These are phyloP conservation scores for Drosophila siamana DNA, from an alignment of 2,888 invertebrate species.

Conservation along the genomic window DNA sequence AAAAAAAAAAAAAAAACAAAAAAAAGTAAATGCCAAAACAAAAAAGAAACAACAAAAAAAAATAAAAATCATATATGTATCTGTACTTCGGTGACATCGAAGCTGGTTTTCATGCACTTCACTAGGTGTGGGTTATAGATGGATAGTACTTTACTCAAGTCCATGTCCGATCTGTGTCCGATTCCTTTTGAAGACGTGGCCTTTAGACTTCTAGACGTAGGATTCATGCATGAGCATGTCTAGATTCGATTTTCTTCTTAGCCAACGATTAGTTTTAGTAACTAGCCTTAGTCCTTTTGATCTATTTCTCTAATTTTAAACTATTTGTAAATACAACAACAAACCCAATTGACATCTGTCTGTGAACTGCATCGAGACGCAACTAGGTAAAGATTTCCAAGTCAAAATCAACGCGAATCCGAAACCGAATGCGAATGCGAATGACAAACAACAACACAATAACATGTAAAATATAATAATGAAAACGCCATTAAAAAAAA, in stretches of 20 bases:
- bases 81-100: slow-evolving; percentile 43
- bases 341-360: slow-evolving; percentile 17
- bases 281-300: slow-evolving; percentile 20
- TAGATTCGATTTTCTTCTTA: slow-evolving; percentile 30
- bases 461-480: slow-evolving; percentile 28
- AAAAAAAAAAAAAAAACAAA: slow-evolving; percentile 13
- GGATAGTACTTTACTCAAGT: slow-evolving; percentile 3
- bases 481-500: background rate
- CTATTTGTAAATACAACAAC: slow-evolving; percentile 9
- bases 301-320: slow-evolving; percentile 2
- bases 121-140: slow-evolving; percentile 29
- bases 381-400: slow-evolving; percentile 14
- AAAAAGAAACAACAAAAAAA: background rate
- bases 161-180: background rate
- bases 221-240: slow-evolving; percentile 72
- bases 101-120: slow-evolving; percentile 59
- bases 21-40: background rate
- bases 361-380: slow-evolving; percentile 61
- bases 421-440: slow-evolving; percentile 31
- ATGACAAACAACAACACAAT: slow-evolving; percentile 27
- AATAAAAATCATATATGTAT: slow-evolving; percentile 40
- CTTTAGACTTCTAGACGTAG: slow-evolving; percentile 22
- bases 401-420: slow-evolving; percentile 38
- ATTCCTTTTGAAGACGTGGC: background rate
- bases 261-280: slow-evolving; percentile 41